Conservation (phyloP, 2,888 invertebrate genomes). For the Nasonia oneida region DNA sequence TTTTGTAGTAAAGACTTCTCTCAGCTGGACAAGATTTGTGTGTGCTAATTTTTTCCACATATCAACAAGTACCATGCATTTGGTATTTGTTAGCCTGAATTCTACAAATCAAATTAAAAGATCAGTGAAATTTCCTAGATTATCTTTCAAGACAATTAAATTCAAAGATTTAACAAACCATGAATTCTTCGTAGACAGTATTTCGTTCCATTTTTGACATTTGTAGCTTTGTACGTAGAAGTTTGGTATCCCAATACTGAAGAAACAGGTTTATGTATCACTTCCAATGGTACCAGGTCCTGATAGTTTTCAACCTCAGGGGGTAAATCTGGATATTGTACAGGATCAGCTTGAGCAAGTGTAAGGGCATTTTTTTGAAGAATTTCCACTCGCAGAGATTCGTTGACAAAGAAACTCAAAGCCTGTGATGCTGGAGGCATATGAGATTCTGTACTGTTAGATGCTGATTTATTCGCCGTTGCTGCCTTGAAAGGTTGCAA, state of each 20-base stretch:
- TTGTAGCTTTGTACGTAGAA: constrained; percentile 94
- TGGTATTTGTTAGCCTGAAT: constrained; percentile 89
- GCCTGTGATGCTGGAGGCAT: constrained; percentile 74
- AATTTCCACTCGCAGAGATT: constrained; percentile 90
- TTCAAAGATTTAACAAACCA: constrained; percentile 79
- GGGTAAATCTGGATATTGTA: constrained; percentile 87
- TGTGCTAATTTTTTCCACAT: constrained; percentile 97
- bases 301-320: constrained; percentile 94
- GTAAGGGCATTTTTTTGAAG: constrained; percentile 87
- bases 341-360: constrained; percentile 87
- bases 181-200: constrained; percentile 94
- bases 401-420: constrained; percentile 90
- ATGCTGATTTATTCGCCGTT: constrained; percentile 70
- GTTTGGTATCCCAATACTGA: constrained; percentile 87
- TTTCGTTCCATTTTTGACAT: constrained; percentile 91
- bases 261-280: constrained; percentile 84
- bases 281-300: constrained; percentile 92
- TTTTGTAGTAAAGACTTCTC: constrained; percentile 96
- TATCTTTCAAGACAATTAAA: background rate
- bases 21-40: constrained; percentile 95
- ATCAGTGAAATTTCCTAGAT: background rate
- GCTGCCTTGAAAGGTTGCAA: constrained; percentile 81
- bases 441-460: constrained; percentile 73
- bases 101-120: constrained; percentile 80
- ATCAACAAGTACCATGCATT: constrained; percentile 92